Base-by-base conservation (phyloP, 2,888 invertebrate species). In the Spatulosminthurus flaviceps region DNA sequence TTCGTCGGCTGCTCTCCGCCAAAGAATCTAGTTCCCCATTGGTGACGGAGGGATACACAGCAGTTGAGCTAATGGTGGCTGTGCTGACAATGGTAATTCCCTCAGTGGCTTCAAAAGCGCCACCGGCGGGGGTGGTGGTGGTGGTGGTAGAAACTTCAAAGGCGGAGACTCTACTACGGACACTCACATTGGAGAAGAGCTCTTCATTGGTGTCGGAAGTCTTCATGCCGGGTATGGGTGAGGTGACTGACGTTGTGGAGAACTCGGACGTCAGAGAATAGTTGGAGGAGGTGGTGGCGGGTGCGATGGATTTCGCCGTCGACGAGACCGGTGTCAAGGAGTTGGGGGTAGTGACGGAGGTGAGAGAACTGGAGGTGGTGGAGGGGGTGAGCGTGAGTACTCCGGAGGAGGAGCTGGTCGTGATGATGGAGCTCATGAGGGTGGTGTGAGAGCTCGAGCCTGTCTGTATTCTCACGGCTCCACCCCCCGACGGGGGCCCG, bases 201-300 rank as follows among this genome's bases (percentile, higher is more conserved):
- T 85, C 84, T 51, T 85, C 84, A 29, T 76, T 77, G 19, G 80
- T 79, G 7, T 83, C 72, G 1, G 76, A 76, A 16, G 70, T 24
- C 71, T 77, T 64, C 21, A 70, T 70, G 21, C 72, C 77, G 24
- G 83, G 83, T 7, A 82, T 84, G 13, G 85, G 85, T 21, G 85
- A 85, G 4, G 84, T 83, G 43, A 84, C 83, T 29, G 83, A 83
- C 11, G 84, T 83, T 4, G 83, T 84, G 7, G 84, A 83, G 79
- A 84, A 82, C 81, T 85, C 84, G 19, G 85, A 84, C 13, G 84
- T 84, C 28, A 85, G 80, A 43, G 84, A 84, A 67, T 85, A 85
- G 71, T 84, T 85, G 19, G 85, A 85, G 2, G 81, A 82, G n/a
- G 84, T 83, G 34, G 85, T 83, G 13, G 83, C 81, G 2, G 84